Evolutionary conservation across 2,797 vertebrate genomes (phyloP).

Genomic region (Spea hammondii): DNA sequence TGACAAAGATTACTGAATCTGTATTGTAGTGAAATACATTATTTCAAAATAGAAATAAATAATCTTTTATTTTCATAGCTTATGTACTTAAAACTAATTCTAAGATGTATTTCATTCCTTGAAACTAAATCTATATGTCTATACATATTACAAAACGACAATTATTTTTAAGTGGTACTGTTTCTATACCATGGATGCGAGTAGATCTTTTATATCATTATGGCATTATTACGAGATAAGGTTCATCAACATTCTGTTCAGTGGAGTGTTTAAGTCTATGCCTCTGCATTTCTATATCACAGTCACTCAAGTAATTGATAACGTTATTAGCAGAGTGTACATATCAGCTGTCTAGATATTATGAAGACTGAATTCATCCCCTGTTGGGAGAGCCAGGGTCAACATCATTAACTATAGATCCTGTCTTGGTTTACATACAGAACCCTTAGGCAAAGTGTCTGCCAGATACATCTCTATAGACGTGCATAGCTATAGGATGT

Average conservation of each 20-base stretch:
- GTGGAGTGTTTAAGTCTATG: slow-evolving; percentile 12
- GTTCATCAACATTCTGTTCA: not conserved
- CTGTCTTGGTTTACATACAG: slow-evolving; percentile 77
- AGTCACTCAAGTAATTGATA: slow-evolving; percentile 86
- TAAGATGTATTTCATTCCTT: too few relatives aligned
- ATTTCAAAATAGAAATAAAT: too few relatives aligned
- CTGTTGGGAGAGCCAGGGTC: slow-evolving; percentile 96
- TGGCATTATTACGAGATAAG: slow-evolving; percentile 14
- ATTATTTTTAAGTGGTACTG: too few relatives aligned
- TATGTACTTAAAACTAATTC: too few relatives aligned
- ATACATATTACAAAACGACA: too few relatives aligned
- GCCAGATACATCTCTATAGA: slow-evolving; percentile 83
- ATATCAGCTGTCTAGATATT: slow-evolving; percentile 95
- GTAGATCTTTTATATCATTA: slow-evolving; percentile 49
- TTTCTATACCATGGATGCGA: too few relatives aligned
- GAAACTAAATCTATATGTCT: too few relatives aligned
- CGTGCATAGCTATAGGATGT: slow-evolving; percentile 76
- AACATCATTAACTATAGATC: slow-evolving; percentile 95
- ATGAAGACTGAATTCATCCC: slow-evolving; percentile 94
- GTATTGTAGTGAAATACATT: too few relatives aligned
- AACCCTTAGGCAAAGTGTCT: slow-evolving; percentile 89
- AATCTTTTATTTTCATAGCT: too few relatives aligned
- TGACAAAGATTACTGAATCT: too few relatives aligned
- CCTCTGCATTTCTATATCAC: slow-evolving; percentile 61
- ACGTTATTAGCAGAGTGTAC: slow-evolving; percentile 92